Evolutionary conservation across 2,113 vertebrate genomes (phyloP), one percentile per base, ranked within the genome.

Genomic region (Crotalus viridis): DNA sequence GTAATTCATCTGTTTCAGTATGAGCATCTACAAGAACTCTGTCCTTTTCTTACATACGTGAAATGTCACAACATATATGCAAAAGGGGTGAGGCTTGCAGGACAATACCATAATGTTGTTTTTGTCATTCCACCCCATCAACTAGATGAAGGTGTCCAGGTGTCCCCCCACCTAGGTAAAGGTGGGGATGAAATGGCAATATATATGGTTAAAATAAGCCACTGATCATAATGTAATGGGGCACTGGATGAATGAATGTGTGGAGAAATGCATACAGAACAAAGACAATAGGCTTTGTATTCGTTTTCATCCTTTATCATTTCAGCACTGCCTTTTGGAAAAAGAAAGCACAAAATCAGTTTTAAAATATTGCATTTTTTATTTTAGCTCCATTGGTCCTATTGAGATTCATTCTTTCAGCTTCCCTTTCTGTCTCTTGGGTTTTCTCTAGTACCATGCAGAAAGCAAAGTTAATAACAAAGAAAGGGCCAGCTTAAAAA

Each of bases 381-480:
- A 91, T 96, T 96, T 94, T 94, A 95, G 95, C 95, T 97, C 95
- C 94, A 95, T 95, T 96, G 94, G 91, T 96, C 69, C 90, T 96
- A 89, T 93, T 93, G 87, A 96, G 91, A 90, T 86, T 92, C 7
- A 90, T 93, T 95, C 94, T 96, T 97, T 95, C 74, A 94, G 95
- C 95, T 95, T 95, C 95, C 94, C 94, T 43, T 86, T 61, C 28
- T 7, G 3, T 96, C 94, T 97, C 96, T 95, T 91, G 91, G 96
- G 96, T 96, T 97, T 96, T 96, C 94, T 96, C 96, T 96, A 94
- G 94, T 94, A 96, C 94, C 97, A 96, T 92, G 59, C 91, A 97
- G 96, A 97, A 97, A 98, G 97, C 93, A 96, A 97, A 96, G 96
- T 96, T 97, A 97, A 95, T 97, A 97, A 96, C 95, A 96, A 96